These are phyloP conservation scores for Euthynnus affinis DNA, from an alignment of 2,797 vertebrate species.

Conservation along the genomic window DNA sequence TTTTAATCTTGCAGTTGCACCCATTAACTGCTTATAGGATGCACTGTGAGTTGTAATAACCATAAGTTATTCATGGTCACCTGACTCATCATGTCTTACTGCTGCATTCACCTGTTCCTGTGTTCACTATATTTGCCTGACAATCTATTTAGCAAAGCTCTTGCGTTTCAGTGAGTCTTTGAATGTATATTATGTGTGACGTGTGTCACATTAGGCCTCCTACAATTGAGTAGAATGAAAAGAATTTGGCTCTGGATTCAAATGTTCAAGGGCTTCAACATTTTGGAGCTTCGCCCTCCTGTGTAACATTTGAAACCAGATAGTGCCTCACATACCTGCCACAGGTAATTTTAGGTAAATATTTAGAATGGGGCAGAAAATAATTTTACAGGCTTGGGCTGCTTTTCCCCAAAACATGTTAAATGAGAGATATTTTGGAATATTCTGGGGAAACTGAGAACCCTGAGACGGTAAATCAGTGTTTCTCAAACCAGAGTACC, in stretches of 20 bases:
- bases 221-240: slow-evolving; percentile 26
- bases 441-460: slow-evolving; percentile 58
- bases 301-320: slow-evolving; percentile 53
- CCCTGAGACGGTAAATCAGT: slow-evolving; percentile 13
- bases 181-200: slow-evolving; percentile 59
- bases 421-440: slow-evolving; percentile 21
- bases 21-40: neutral
- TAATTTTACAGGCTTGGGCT: slow-evolving; percentile 23
- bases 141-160: slow-evolving; percentile 70
- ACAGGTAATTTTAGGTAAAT: slow-evolving; percentile 35
- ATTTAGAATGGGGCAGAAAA: slow-evolving; percentile 40
- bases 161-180: slow-evolving; percentile 54
- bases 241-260: slow-evolving; percentile 43
- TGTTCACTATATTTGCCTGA: slow-evolving; percentile 68
- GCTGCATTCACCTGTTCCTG: slow-evolving; percentile 23
- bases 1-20: slow-evolving; percentile 7
- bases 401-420: slow-evolving; percentile 17
- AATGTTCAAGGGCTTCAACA: slow-evolving; percentile 21
- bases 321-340: slow-evolving; percentile 55
- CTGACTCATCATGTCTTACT: slow-evolving; percentile 15
- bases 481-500: slow-evolving; percentile 59
- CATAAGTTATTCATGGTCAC: neutral
- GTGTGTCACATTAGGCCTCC: slow-evolving; percentile 36
- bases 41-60: slow-evolving; percentile 29
- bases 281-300: slow-evolving; percentile 27